These are phyloP conservation scores for Scytalopus superciliaris DNA, from an alignment of 2,113 vertebrate species.

Conservation along the genomic window DNA sequence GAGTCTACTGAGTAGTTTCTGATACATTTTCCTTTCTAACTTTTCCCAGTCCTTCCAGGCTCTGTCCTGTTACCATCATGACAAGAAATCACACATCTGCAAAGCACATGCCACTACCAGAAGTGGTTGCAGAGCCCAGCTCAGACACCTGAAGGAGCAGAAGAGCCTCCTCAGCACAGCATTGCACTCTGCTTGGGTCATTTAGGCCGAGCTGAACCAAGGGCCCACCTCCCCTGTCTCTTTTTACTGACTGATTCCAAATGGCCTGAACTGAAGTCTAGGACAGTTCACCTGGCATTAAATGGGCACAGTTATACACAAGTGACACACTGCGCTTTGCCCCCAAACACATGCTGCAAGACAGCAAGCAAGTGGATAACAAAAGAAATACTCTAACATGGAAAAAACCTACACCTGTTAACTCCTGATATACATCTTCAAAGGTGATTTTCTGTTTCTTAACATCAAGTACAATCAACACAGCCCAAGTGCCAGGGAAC, in stretches of 20 bases:
- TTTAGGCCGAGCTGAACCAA: accelerated
- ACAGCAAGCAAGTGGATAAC: background rate
- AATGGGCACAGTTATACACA: accelerated
- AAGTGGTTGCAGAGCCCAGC: accelerated
- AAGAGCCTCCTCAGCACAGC: background rate
- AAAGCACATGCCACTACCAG: background rate
- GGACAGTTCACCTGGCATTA: background rate
- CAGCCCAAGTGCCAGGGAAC: background rate
- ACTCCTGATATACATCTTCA: background rate
- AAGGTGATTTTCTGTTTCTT: background rate
- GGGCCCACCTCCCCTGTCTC: accelerated
- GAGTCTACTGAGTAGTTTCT: background rate
- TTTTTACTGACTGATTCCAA: background rate
- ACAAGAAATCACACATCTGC: background rate
- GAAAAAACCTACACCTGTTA: background rate
- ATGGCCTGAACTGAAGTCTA: background rate
- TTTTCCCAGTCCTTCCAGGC: background rate
- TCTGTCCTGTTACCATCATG: accelerated
- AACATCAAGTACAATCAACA: background rate
- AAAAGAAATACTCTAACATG: background rate
- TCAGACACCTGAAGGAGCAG: background rate
- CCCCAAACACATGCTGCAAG: background rate
- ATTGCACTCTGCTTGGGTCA: accelerated
- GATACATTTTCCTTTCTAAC: background rate
- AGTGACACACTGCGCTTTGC: background rate